A percentile compares a stretch with the other conserved stretches of the same genome.
These are phyloP conservation scores for Rhagophthalmus giganteus DNA, from an alignment of 2,888 invertebrate species.

Conservation along the genomic window DNA sequence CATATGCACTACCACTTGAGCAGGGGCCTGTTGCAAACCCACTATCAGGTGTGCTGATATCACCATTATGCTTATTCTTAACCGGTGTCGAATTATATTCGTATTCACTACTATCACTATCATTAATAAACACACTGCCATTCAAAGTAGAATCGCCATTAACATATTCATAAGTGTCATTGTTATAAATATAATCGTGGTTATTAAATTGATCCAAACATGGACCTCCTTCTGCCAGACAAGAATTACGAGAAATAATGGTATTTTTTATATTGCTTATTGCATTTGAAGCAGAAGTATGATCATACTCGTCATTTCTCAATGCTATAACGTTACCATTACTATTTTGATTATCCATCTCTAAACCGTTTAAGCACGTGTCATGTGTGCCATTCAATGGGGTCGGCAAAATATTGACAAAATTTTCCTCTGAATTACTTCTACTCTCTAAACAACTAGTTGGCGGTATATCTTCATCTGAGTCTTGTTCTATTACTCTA, in stretches of 20 bases:
- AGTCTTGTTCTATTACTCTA: conserved; percentile 60
- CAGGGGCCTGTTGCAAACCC: conserved; percentile 51
- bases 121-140: conserved; percentile 39
- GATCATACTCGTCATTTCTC: conserved; percentile 16
- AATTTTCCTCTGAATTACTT: conserved; percentile 48
- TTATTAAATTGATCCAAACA: conserved; percentile 8
- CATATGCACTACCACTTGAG: conserved; percentile 40
- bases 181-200: conserved; percentile 21
- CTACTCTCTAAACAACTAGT: conserved; percentile 36
- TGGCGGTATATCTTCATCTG: conserved; percentile 60
- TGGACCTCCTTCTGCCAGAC: conserved; percentile 13
- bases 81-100: conserved; percentile 47
- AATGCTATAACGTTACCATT: conserved; percentile 21
- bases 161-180: conserved; percentile 17
- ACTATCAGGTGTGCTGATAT: conserved; percentile 47
- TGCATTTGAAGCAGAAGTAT: conserved; percentile 12
- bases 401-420: conserved; percentile 63
- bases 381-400: conserved; percentile 62
- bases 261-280: background rate
- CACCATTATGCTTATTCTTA: conserved; percentile 41
- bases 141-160: conserved; percentile 11
- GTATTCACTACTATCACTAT: conserved; percentile 45
- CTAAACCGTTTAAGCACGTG: conserved; percentile 49
- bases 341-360: conserved; percentile 36
- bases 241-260: conserved; percentile 1